Base-by-base conservation (phyloP, 1,140 invertebrate species). In the Cydia strobilella region DNA sequence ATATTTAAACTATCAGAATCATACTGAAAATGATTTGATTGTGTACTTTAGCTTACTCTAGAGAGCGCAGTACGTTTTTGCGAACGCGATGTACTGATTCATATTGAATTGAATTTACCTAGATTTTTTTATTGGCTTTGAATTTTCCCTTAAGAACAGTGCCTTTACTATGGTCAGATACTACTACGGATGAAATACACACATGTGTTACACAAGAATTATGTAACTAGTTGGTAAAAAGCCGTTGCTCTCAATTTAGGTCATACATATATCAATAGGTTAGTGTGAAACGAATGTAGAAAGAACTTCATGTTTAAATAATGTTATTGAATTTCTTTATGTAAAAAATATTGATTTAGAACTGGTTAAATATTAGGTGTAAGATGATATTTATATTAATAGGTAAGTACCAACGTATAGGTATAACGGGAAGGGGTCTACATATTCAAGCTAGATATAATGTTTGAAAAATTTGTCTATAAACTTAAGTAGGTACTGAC, bases 201-300 rank as follows among this genome's bases (percentile, higher is more conserved):
- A 48, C n/a, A 51, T 51, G 5, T 51, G 48, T 51, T 18, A 51
- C 54, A 59, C 1, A 59, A 23, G 54, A 59, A 59, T 59, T 59
- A 3, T 9, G 9, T 23, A 59, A 59, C 54, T 23, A 23, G 20
- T 59, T 59, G 7, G 51, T 7, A 59, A 59, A 59, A 23, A 59
- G 54, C 54, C 54, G 20, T 59, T 59, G 7, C 54, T 23, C 20
- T 59, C 54, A 23, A 59, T 59, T 59, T 59, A 59, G 20, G 54
- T 23, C 18, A 59, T 12, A 59, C 20, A 59, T 23, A 59, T 10
- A 59, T 59, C 20, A 59, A 59, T 59, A 54, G 51, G 6, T 45
- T 45, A 45, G 12, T 45, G 42, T 45, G 3, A 45, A 45, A 45
- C 13, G 35, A 45, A 45, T 45, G 42, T 45, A 45, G 12, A 45